Evolutionary conservation across 2,888 invertebrate genomes (phyloP).

Genomic region (Asteroscopus sphinx): DNA sequence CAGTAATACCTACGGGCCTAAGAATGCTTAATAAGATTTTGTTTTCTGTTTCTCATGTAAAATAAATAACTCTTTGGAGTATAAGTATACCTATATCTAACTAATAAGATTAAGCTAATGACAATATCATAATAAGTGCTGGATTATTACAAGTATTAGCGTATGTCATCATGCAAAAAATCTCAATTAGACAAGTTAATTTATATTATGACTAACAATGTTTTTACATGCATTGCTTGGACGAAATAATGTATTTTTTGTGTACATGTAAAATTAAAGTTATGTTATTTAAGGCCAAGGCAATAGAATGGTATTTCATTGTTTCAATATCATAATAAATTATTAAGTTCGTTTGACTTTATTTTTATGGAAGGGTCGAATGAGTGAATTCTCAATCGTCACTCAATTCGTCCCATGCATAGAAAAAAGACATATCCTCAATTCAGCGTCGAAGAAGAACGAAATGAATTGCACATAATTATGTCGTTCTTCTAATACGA

Average conservation of each 20-base stretch:
- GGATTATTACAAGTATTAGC: slow-evolving; percentile 15
- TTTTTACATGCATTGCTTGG: slow-evolving; percentile 31
- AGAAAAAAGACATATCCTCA: no score
- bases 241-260: slow-evolving; percentile 45
- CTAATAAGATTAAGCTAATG: slow-evolving; percentile 23
- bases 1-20: no score
- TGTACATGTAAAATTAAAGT: slow-evolving; percentile 18
- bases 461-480: no score
- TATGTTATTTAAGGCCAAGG: slow-evolving; percentile 45
- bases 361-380: not conserved
- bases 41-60: no score
- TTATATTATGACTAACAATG: slow-evolving; percentile 16
- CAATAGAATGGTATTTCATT: slow-evolving; percentile 38
- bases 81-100: no score
- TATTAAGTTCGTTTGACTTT: not conserved
- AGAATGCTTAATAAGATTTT: no score
- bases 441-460: no score
- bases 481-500: no score
- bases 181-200: slow-evolving; percentile 47
- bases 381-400: no score
- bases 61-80: no score
- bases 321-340: slow-evolving; percentile 20
- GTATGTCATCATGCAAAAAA: slow-evolving; percentile 31
- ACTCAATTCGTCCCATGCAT: no score
- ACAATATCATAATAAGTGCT: slow-evolving; percentile 11